Percentiles rank a stretch among this genome's conserved stretches.
phyloP scores from a whole-genome alignment of 2,113 vertebrate genomes.

The Petrocephalus microphthalmus region DNA sequence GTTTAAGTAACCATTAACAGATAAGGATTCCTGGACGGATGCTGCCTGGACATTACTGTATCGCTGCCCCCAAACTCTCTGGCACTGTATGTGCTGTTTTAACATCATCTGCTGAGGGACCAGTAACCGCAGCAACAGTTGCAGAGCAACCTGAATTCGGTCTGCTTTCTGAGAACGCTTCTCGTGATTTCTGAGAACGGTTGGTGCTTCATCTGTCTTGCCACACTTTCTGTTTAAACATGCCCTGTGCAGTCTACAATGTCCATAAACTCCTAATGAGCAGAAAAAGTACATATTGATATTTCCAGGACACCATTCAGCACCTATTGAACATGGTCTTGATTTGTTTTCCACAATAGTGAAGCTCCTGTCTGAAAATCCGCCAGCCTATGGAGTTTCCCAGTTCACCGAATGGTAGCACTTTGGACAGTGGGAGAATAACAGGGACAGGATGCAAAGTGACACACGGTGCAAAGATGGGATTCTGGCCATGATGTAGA shows the following conservation, averaged over 20 bases:
- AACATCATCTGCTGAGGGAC: constrained; percentile 15
- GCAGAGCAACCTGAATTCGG: constrained; percentile 23
- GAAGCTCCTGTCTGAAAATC: not conserved
- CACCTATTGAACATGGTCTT: not conserved
- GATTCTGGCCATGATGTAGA: not conserved
- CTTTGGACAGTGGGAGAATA: not conserved
- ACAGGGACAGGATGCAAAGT: not conserved
- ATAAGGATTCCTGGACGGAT: constrained; percentile 16
- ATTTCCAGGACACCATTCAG: not conserved
- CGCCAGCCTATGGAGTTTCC: not conserved
- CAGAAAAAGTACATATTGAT: constrained; percentile 23
- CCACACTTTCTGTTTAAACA: constrained; percentile 26
- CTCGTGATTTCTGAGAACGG: constrained; percentile 15
- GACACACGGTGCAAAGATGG: not conserved
- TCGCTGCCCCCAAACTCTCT: not conserved
- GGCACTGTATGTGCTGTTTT: not conserved
- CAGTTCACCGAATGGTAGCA: not conserved
- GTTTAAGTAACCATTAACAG: constrained; percentile 20
- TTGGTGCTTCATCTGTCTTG: constrained; percentile 12
- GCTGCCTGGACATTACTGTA: constrained; percentile 1
- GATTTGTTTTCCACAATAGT: not conserved
- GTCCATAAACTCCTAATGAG: constrained; percentile 24
- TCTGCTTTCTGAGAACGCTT: constrained; percentile 20
- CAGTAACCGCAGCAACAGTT: constrained; percentile 3
- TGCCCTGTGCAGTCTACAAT: constrained; percentile 28